Evolutionary conservation across 2,797 vertebrate genomes (phyloP), one percentile per base, ranked within the genome.

Genomic region (Hemibagrus guttatus): DNA sequence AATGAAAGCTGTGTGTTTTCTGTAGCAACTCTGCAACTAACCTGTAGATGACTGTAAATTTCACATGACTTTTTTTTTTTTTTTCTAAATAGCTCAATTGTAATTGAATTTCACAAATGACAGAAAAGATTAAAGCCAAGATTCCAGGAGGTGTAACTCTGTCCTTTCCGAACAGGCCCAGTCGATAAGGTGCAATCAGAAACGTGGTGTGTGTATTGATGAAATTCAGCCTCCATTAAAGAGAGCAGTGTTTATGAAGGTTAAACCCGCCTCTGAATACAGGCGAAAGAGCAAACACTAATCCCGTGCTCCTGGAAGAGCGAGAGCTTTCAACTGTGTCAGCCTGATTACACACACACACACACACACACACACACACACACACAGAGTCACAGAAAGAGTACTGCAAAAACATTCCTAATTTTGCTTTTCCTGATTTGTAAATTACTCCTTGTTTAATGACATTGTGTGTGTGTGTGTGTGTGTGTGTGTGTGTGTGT

Each of bases 201-300:
- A 4, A 58, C 6, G 11, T 1, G 52, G 28, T 58, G 28, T 12
- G 16, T 58, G 17, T 78, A 35, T 35, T 78, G 75, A 78, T 58
- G 75, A 35, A 78, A 9, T 54, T 31, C 52, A 31, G 52, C 52
- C 56, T 79, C 56, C 76, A 79, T 59, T 79, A 39, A 59, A 79
- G 21, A 39, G 52, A 4, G 9, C 76, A 59, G 54, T 13, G 19
- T 79, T 79, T 79, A 35, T 59, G 76, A 79, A 76, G 49, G 74
- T 56, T 76, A 76, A 76, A 59, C 11, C 9, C 19, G 1, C 17
- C 28, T 59, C 76, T 76, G 74, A 79, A 39, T 59, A 58, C 76
- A 79, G 76, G 28, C 46, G 21, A 83, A 66, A 78, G 54, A 82
- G 85, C 68, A 89, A 86, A 82, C 54, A 84, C 19, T 79, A 79